Evolutionary conservation across 1,140 invertebrate genomes (phyloP), one percentile per base, ranked within the genome.

Genomic region (Tenebrio molitor): DNA sequence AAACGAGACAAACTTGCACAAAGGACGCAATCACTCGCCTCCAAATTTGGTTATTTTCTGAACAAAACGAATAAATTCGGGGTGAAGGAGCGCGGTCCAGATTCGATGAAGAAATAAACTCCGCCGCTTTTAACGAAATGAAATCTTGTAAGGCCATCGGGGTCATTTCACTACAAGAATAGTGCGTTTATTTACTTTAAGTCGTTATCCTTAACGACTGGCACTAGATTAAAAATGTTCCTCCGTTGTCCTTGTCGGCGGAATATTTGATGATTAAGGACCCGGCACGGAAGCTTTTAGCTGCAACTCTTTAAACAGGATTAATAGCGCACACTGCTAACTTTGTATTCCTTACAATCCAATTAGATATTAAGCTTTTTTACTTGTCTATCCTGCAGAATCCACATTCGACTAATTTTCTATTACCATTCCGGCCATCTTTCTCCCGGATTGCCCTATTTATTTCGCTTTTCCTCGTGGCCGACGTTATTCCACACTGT

Each of bases 91-190:
- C 25, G 46, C 10, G 17, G 63, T 65, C 63, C 39, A 33, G 39
- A 42, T 42, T 42, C 63, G 63, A 65, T 65, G 33, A 66, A 42
- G 36, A 66, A 66, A 66, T 66, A 66, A 66, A 66, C 34, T 19
- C 64, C 64, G 42, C 29, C 42, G 64, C 64, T 66, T 66, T 66
- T 66, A 66, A 42, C 64, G 39, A 66, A 66, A 66, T 66, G 64
- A 66, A 66, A 66, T 66, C 39, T 21, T 34, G 12, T 29, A 42
- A 36, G 42, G 25, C 62, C 42, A 39, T 21, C 16, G 21, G 63
- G 39, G 21, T 33, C 50, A 58, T 41, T 65, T 39, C 34, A 36
- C 15, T 36, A 23, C 19, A 66, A 46, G 25, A 23, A 42, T 66
- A 66, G 39, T 66, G 64, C 64, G 64, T 46, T 42, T 66, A 42